Evolutionary conservation across 2,888 invertebrate genomes (phyloP).

Genomic region (Rhingia rostrata): DNA sequence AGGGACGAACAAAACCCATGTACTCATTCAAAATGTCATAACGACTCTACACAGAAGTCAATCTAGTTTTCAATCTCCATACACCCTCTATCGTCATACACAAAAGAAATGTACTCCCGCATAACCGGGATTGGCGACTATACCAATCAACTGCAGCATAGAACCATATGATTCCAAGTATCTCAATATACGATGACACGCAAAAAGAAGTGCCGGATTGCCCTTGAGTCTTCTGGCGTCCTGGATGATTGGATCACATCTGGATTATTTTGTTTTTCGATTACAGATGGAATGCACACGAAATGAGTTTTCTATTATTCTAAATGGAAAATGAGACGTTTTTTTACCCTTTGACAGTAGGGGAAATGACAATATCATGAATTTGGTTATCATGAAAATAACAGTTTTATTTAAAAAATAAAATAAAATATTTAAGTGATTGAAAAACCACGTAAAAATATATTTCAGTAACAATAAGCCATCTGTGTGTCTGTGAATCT

Average conservation of each 20-base stretch:
- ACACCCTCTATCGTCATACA: conserved; percentile 5
- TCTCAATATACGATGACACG: conserved; percentile 22
- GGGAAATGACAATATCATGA: not conserved
- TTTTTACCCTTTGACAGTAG: not conserved
- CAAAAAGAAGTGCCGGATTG: conserved; percentile 11
- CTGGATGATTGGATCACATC: conserved; percentile 66
- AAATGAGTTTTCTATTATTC: conserved; percentile 58
- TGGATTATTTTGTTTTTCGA: conserved; percentile 68
- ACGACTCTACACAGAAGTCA: conserved; percentile 61
- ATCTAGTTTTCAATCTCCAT: conserved; percentile 69
- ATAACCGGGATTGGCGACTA: conserved; percentile 8
- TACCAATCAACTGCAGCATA: conserved; percentile 43
- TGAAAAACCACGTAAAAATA: no score
- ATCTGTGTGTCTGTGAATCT: no score
- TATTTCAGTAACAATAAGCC: no score
- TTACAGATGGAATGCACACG: conserved; percentile 52
- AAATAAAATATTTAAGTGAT: no score
- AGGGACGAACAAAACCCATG: conserved; percentile 34
- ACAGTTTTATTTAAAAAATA: no score
- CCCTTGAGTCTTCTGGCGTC: not conserved
- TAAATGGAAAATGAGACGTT: conserved; percentile 43
- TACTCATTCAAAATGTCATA: conserved; percentile 55
- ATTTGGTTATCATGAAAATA: no score
- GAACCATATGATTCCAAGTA: conserved; percentile 61
- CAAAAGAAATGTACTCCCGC: conserved; percentile 23